A percentile compares a stretch with the other conserved stretches of the same genome.
Evolutionary conservation across 2,888 invertebrate genomes (phyloP).

Genomic region (Thera obeliscata): DNA sequence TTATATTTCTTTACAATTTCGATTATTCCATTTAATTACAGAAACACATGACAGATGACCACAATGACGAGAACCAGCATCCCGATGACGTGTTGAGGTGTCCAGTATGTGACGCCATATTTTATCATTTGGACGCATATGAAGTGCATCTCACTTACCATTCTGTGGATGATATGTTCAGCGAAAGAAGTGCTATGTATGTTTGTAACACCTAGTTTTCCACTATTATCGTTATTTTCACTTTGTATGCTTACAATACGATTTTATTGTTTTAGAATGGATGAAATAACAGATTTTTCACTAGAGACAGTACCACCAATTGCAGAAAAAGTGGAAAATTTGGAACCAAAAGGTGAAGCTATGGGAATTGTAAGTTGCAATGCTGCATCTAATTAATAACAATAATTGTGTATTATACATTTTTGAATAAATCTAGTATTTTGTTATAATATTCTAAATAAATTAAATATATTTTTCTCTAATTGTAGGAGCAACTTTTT

Average conservation of each 20-base stretch:
- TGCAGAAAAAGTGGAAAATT: conserved; percentile 67
- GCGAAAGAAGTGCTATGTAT: conserved; percentile 82
- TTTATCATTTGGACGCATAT: conserved; percentile 87
- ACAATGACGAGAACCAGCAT: conserved; percentile 80
- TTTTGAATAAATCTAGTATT: neutral
- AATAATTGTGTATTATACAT: neutral
- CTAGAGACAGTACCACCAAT: conserved; percentile 75
- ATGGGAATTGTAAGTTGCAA: conserved; percentile 62
- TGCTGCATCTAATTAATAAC: neutral
- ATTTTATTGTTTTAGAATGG: conserved; percentile 53
- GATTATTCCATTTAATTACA: conserved; percentile 49
- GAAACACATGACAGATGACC: conserved; percentile 84
- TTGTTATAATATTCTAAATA: neutral
- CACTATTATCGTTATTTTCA: neutral
- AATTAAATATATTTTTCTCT: too few relatives aligned
- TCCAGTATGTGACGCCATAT: conserved; percentile 86
- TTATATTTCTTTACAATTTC: neutral
- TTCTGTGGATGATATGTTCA: conserved; percentile 85
- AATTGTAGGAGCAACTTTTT: conserved; percentile 70
- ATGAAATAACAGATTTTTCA: conserved; percentile 68
- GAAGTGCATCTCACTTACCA: conserved; percentile 86
- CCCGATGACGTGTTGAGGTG: conserved; percentile 85
- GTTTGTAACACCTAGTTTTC: conserved; percentile 15
- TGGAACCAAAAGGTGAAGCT: conserved; percentile 46
- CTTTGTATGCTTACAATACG: neutral